phyloP scores from a whole-genome alignment of 1,140 invertebrate genomes.

The Hestina assimilis region DNA sequence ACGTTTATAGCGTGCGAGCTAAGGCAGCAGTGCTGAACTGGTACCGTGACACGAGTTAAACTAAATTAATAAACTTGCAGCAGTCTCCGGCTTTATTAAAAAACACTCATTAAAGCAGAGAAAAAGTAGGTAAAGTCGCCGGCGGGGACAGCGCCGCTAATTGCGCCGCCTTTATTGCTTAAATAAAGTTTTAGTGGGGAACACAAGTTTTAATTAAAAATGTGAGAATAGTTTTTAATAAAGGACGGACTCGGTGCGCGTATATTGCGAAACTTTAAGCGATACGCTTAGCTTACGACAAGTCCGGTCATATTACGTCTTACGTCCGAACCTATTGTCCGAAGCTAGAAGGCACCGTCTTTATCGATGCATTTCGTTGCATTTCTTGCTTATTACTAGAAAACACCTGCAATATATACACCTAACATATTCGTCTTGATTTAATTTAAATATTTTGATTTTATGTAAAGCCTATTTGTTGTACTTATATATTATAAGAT shows the following conservation, averaged over 20 bases:
- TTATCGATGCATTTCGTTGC: background rate
- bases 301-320: conserved; percentile 63
- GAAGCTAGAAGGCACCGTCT: background rate
- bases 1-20: conserved; percentile 39
- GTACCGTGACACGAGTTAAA: conserved; percentile 71
- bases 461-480: too few relatives aligned
- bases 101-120: conserved; percentile 77
- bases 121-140: conserved; percentile 78
- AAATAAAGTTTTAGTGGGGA: conserved; percentile 78
- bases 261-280: conserved; percentile 78
- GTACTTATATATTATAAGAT: too few relatives aligned
- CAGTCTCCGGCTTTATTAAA: conserved; percentile 76
- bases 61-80: conserved; percentile 77
- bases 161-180: conserved; percentile 78
- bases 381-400: background rate
- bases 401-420: too few relatives aligned
- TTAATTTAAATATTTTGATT: too few relatives aligned
- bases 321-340: conserved; percentile 26
- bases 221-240: conserved; percentile 79
- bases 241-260: conserved; percentile 73
- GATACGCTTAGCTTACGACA: conserved; percentile 72
- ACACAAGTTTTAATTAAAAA: conserved; percentile 79
- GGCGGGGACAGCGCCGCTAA: conserved; percentile 76
- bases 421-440: too few relatives aligned
- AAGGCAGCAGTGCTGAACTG: conserved; percentile 39